These are phyloP conservation scores for Hylomyscus alleni DNA, from an alignment of 2,797 vertebrate species.

Conservation along the genomic window DNA sequence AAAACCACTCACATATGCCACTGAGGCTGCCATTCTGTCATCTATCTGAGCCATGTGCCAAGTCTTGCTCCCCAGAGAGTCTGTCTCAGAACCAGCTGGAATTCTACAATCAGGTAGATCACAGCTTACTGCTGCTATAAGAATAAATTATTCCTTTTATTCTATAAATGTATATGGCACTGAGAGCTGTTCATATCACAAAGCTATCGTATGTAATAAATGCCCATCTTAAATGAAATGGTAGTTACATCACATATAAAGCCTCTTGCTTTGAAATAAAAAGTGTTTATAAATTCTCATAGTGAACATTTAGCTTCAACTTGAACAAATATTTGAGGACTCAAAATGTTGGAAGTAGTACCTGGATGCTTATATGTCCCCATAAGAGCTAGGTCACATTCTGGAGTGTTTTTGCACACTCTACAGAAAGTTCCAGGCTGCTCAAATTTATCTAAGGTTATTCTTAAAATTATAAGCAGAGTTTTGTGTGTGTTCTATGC, in stretches of 20 bases:
- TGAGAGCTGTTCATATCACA: not conserved
- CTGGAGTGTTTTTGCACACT: not conserved
- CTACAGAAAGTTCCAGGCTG: not conserved
- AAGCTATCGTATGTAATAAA: not conserved
- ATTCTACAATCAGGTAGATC: not conserved
- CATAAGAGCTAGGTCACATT: not conserved
- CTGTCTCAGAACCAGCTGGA: not conserved
- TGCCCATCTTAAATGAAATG: not conserved
- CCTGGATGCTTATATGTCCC: not conserved
- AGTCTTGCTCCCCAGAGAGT: not conserved
- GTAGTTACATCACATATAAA: not conserved
- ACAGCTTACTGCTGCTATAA: not conserved
- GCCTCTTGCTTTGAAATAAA: conserved; percentile 32
- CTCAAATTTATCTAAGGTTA: not conserved
- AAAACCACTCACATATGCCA: not conserved
- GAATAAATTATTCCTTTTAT: conserved; percentile 1
- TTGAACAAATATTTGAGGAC: conserved; percentile 1
- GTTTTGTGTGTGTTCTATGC: not conserved
- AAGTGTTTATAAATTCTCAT: not conserved
- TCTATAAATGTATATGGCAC: not conserved
- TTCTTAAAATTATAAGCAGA: not conserved
- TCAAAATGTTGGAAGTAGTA: not conserved
- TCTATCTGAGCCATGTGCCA: not conserved
- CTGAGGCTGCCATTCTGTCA: not conserved
- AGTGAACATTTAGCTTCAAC: not conserved